Evolutionary conservation across 1,140 invertebrate genomes (phyloP).

Genomic region (Papilio aristodemus): DNA sequence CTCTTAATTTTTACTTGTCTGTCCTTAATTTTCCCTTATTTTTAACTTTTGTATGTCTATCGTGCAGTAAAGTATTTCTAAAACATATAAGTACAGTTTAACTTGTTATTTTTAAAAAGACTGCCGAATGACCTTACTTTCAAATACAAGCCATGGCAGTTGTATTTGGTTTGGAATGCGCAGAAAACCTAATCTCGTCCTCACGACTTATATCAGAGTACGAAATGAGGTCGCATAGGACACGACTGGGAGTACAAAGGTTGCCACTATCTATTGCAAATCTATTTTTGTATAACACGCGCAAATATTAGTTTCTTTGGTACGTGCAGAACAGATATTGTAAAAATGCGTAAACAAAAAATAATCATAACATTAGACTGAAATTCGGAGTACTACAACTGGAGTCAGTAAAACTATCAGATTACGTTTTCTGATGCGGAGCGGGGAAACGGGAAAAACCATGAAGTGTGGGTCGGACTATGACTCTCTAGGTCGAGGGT

Average conservation of each 20-base stretch:
- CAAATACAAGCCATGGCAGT: conserved; percentile 41
- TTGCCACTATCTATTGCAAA: conserved; percentile 30
- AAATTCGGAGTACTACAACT: too few relatives aligned
- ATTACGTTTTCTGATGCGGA: too few relatives aligned
- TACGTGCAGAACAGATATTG: neutral
- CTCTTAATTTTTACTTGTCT: too few relatives aligned
- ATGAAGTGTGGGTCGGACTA: too few relatives aligned
- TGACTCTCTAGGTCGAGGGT: too few relatives aligned
- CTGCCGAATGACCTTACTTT: conserved; percentile 48
- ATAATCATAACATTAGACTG: too few relatives aligned
- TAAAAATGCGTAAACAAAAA: too few relatives aligned
- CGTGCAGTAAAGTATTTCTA: neutral
- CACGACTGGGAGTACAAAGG: conserved; percentile 41
- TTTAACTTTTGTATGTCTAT: too few relatives aligned
- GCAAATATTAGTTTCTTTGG: neutral
- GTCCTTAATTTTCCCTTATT: too few relatives aligned
- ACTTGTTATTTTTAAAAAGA: conserved; percentile 1
- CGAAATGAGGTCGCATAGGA: conserved; percentile 49
- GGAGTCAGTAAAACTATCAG: too few relatives aligned
- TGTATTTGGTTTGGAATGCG: conserved; percentile 47
- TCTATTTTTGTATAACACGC: conserved; percentile 5
- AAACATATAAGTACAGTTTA: neutral
- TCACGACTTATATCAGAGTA: conserved; percentile 48
- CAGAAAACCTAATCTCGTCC: conserved; percentile 56
- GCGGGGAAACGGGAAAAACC: too few relatives aligned